These are phyloP conservation scores for Sphaerodactylus townsendi DNA, from an alignment of 2,113 vertebrate genomes.

Conservation along the genomic window DNA sequence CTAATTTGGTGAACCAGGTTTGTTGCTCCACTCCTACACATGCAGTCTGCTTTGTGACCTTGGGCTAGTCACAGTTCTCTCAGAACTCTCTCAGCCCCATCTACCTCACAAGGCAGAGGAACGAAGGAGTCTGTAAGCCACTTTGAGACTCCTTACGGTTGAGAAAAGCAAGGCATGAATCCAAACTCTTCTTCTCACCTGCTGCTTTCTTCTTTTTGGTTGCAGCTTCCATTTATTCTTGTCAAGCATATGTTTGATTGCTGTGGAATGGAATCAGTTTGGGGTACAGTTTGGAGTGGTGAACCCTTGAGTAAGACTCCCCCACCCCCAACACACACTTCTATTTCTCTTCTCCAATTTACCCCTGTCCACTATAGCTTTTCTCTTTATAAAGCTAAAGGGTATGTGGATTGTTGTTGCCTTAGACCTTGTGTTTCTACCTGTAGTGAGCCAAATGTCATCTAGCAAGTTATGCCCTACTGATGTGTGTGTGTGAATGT, in stretches of 20 bases:
- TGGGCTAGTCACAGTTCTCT: no score
- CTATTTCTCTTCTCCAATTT: not conserved
- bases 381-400: not conserved
- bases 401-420: not conserved
- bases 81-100: no score
- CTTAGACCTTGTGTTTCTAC: not conserved
- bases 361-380: not conserved
- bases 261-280: not conserved
- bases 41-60: no score
- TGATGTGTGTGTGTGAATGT: not conserved
- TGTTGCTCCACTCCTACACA: no score
- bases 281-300: not conserved
- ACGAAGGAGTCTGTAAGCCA: no score
- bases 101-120: no score
- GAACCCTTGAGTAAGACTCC: not conserved
- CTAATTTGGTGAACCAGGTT: no score
- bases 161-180: no score
- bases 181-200: no score
- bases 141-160: no score
- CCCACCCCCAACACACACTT: not conserved
- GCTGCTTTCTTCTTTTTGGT: no score
- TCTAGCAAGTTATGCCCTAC: not conserved
- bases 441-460: accelerated
- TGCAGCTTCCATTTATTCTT: not conserved
- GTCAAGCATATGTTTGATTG: not conserved